Evolutionary conservation across 1,140 invertebrate species (phyloP), one percentile per base, ranked within the genome.

Genomic region (Euwallacea fornicatus): DNA sequence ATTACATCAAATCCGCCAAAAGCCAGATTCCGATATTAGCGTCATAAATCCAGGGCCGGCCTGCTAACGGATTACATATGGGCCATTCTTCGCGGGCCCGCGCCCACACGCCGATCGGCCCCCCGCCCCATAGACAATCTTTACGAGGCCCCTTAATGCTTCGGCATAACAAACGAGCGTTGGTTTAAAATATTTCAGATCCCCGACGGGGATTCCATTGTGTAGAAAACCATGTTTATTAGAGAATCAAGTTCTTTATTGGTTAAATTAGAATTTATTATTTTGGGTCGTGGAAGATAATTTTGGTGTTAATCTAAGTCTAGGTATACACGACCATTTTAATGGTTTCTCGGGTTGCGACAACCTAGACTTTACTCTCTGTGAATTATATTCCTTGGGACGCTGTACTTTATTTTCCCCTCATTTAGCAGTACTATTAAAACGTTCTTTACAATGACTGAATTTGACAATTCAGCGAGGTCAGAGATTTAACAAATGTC

Each of bases 211-310:
- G 64, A 54, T 66, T 66, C 64, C 33, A 66, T 66, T 66, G 64
- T 66, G 64, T 66, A 53, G 47, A 66, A 66, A 66, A 42, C 64
- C 64, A 66, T 66, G 50, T 66, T 66, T 66, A 66, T 66, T 66
- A 47, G 43, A 46, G 61, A 63, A 63, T 50, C n/a, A 15, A 63
- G n/a, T 50, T 11, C 44, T 50, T 46, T 63, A 46, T 63, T 63
- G 42, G 15, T 63, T 63, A 63, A 63, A 63, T 63, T 63, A 63
- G 44, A 63, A 63, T 63, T 63, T 63, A 63, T 63, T 33, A 33
- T 33, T 33, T 33, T 33, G 21, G 21, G 21, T 33, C 21, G 21
- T 33, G 21, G 21, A 33, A 33, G 21, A 33, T 33, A 33, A 33
- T 33, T 33, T 33, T 33, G 21, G 21, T 33, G 21, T 33, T 33